These are phyloP conservation scores for Redunca redunca DNA, from an alignment of 2,113 vertebrate species.

Conservation along the genomic window DNA sequence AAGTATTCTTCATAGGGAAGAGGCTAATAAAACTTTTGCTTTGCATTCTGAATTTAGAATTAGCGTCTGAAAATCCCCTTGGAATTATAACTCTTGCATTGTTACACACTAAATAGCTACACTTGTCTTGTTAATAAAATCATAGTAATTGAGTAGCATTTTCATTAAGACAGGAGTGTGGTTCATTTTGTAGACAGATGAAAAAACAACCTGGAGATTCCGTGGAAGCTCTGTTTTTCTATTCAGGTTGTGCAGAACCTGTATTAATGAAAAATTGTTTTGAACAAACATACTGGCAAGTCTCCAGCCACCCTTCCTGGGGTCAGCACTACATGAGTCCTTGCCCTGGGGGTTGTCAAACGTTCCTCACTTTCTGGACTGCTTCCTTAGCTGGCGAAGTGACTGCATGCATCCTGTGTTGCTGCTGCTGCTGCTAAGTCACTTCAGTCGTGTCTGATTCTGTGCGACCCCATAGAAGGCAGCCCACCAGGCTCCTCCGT, in stretches of 20 bases:
- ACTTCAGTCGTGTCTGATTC: no score
- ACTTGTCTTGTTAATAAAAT: constrained; percentile 74
- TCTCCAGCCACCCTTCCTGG: constrained; percentile 50
- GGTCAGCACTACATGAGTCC: constrained; percentile 50
- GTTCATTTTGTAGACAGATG: constrained; percentile 71
- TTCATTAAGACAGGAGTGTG: constrained; percentile 71
- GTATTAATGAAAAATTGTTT: constrained; percentile 70
- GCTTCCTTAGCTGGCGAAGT: constrained; percentile 74
- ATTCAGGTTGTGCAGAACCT: constrained; percentile 48
- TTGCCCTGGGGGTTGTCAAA: constrained; percentile 58
- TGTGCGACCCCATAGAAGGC: no score
- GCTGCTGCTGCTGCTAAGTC: no score
- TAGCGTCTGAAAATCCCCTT: constrained; percentile 71
- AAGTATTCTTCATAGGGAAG: constrained; percentile 53
- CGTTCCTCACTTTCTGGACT: constrained; percentile 70
- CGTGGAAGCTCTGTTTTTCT: constrained; percentile 27
- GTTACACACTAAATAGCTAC: constrained; percentile 69
- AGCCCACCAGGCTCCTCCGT: no score
- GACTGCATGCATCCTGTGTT: constrained; percentile 64
- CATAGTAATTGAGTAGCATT: constrained; percentile 72
- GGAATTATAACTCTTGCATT: constrained; percentile 76
- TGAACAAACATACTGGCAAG: constrained; percentile 70
- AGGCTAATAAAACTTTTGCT: constrained; percentile 61
- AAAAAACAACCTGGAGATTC: constrained; percentile 58
- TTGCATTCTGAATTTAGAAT: constrained; percentile 73